Evolutionary conservation across 2,888 invertebrate genomes (phyloP).

Genomic region (Tricholauxania praeusta): DNA sequence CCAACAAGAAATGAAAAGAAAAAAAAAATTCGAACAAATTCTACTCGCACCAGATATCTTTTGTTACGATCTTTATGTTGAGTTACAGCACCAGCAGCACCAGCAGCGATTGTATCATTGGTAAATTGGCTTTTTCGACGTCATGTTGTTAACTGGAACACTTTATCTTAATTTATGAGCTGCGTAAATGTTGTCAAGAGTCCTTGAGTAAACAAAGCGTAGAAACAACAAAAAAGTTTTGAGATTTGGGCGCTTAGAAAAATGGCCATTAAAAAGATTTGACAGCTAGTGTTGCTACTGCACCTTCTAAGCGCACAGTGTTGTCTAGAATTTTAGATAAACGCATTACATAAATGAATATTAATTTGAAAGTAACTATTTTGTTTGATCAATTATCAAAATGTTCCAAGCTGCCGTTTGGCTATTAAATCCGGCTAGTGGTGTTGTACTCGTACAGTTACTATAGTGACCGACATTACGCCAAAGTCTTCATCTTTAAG

Average conservation of each 20-base stretch:
- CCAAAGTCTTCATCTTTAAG: too few species aligned
- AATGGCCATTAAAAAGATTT: not conserved
- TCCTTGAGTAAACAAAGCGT: not conserved
- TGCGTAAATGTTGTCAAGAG: constrained; percentile 1
- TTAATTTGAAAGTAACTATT: too few species aligned
- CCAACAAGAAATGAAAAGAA: not conserved
- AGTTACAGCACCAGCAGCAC: not conserved
- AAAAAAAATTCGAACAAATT: not conserved
- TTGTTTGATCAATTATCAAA: too few species aligned
- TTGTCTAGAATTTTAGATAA: too few species aligned
- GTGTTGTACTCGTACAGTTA: too few species aligned
- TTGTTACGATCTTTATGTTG: constrained; percentile 1
- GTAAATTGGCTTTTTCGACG: not conserved
- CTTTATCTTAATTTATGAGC: constrained; percentile 10
- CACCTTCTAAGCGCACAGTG: not conserved
- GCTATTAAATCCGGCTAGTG: too few species aligned
- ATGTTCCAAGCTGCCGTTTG: too few species aligned
- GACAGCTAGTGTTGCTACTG: not conserved
- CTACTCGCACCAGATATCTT: constrained; percentile 2
- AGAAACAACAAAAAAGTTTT: not conserved
- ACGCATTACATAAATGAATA: too few species aligned
- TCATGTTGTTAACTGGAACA: constrained; percentile 10
- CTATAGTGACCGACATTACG: too few species aligned
- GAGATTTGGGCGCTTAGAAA: not conserved
- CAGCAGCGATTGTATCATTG: not conserved